These are phyloP conservation scores for Nemopilema nomurai DNA, from an alignment of 30 jellyfish, hydroid and myxozoan genomes.

Conservation along the genomic window DNA sequence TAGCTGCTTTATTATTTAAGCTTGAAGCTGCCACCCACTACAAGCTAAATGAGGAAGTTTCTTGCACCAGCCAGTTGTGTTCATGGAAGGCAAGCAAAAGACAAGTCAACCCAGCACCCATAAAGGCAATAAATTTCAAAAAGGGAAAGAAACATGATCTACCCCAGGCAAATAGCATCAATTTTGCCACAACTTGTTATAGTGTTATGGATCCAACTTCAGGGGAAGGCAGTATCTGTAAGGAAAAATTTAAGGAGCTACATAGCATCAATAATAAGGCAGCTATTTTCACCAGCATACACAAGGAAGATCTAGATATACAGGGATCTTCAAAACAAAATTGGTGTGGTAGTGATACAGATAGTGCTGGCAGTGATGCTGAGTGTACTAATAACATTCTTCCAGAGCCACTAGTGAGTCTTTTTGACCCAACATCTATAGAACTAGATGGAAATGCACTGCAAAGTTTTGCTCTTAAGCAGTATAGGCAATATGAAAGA, in stretches of 20 bases:
- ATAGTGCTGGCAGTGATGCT: slow-evolving; percentile 16
- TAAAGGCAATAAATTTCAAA: slow-evolving; percentile 9
- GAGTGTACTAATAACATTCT: slow-evolving; percentile 13
- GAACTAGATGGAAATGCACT: slow-evolving; percentile 2
- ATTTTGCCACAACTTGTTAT: slow-evolving; percentile 19
- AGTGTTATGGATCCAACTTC: background rate
- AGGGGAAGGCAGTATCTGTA: background rate
- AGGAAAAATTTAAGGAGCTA: slow-evolving; percentile 15
- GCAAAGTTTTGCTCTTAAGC: background rate
- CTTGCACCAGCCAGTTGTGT: slow-evolving; percentile 37
- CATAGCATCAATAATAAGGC: background rate
- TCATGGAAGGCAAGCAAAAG: slow-evolving; percentile 32
- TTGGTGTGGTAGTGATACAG: slow-evolving; percentile 36
- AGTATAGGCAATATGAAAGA: background rate
- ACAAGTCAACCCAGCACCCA: slow-evolving; percentile 4
- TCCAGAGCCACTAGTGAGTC: slow-evolving; percentile 40
- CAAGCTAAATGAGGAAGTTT: slow-evolving; percentile 28
- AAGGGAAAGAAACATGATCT: slow-evolving; percentile 19
- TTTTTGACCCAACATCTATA: slow-evolving; percentile 42
- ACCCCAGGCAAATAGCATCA: background rate
- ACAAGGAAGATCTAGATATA: background rate
- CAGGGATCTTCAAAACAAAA: background rate
- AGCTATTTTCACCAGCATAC: slow-evolving; percentile 32
- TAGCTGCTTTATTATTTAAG: slow-evolving; percentile 31
- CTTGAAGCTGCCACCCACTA: slow-evolving; percentile 55